phyloP scores from a whole-genome alignment of 2,888 invertebrate genomes.

The Schizaphis graminum region DNA sequence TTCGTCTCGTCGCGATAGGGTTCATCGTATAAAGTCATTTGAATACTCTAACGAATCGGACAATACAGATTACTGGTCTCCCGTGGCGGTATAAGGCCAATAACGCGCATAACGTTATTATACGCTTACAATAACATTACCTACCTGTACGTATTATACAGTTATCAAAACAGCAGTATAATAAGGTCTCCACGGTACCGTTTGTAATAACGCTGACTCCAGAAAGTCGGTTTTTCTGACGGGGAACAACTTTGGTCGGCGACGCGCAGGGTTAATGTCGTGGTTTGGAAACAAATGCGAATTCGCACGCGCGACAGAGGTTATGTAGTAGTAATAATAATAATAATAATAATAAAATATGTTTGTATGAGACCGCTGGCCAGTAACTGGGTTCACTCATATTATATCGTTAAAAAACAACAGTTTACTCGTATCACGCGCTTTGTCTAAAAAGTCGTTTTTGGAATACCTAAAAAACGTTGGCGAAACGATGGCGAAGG shows the following conservation, averaged over 20 bases:
- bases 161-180: background rate
- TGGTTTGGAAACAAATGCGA: background rate
- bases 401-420: background rate
- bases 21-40: background rate
- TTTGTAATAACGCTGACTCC: background rate
- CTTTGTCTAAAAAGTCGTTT: background rate
- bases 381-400: background rate
- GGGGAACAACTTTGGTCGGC: background rate
- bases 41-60: background rate
- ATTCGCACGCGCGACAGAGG: background rate
- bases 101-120: background rate
- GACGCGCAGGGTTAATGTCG: background rate
- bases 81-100: background rate
- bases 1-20: background rate
- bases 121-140: background rate
- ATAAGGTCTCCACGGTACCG: background rate
- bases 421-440: background rate
- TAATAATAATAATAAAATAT: background rate
- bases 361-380: background rate
- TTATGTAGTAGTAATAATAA: background rate
- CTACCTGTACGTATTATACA: background rate
- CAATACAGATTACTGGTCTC: background rate
- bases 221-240: background rate
- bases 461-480: background rate
- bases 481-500: background rate